A percentile compares a stretch with the other conserved stretches of the same genome.
phyloP scores from a whole-genome alignment of 2,888 invertebrate genomes.

The Philereme transversata region DNA sequence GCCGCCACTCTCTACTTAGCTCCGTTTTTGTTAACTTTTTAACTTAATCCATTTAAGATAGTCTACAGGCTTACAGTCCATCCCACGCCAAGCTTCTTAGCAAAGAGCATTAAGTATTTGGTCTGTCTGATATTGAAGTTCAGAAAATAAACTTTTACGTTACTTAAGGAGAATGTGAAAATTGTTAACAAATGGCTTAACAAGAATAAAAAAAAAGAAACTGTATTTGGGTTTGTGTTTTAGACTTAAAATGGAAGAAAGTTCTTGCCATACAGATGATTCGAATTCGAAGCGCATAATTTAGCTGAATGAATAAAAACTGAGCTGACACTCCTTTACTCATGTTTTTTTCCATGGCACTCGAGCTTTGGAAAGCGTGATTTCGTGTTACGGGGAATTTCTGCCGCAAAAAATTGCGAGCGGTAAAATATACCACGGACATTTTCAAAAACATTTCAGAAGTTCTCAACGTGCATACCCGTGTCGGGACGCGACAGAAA shows the following conservation, averaged over 20 bases:
- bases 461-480: slow-evolving; percentile 13
- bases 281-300: slow-evolving; percentile 15
- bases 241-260: background rate
- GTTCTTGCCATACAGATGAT: background rate
- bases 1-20: slow-evolving; percentile 31
- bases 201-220: background rate
- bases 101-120: slow-evolving; percentile 32
- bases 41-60: slow-evolving; percentile 38
- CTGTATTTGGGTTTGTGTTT: no score
- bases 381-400: slow-evolving; percentile 27
- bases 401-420: slow-evolving; percentile 20
- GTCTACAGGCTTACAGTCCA: slow-evolving; percentile 30
- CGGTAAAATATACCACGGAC: slow-evolving; percentile 16
- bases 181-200: slow-evolving; percentile 4
- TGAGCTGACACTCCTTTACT: slow-evolving; percentile 18
- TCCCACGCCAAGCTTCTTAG: slow-evolving; percentile 30
- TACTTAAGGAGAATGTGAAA: slow-evolving; percentile 1
- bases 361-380: slow-evolving; percentile 30
- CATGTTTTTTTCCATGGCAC: slow-evolving; percentile 24
- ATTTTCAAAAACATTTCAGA: slow-evolving; percentile 22
- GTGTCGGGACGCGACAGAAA: slow-evolving; percentile 3
- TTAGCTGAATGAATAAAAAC: slow-evolving; percentile 27
- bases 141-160: slow-evolving; percentile 5
- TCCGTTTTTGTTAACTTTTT: slow-evolving; percentile 42
- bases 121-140: slow-evolving; percentile 22